Base-by-base conservation (phyloP, 1,140 invertebrate genomes). In the Aphis craccivora region DNA sequence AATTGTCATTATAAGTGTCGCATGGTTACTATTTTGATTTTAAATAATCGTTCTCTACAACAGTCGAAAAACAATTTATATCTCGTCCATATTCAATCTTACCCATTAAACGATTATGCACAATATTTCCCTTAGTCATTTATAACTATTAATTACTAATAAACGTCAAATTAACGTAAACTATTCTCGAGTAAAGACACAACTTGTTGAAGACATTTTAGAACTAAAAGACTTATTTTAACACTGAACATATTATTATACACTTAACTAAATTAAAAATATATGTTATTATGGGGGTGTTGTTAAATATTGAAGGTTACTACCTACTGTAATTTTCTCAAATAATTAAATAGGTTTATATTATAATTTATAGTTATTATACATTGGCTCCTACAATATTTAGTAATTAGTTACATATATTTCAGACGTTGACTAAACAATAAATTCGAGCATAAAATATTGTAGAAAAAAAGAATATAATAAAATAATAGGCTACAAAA, bases 401-500 rank as follows among this genome's bases (percentile, higher is more conserved):
- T n/a, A 76, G 37, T 51, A 11, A 43, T 86, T n/a, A 76, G 37
- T 51, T n/a, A 8, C n/a, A 51, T 88, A 88, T 25, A 53, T 89
- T 89, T 25, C 11, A 25, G 45, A 23, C 25, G n/a, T 48, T 35
- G 51, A 20, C 87, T 53, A 37, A 53, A 89, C 30, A 60, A 60
- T 60, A 60, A 88, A 88, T 18, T 51, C n/a, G 25, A 51, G 18
- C 35, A 76, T 25, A 48, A 40, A 60, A 60, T 60, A 40, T 30
- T 90, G 11, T 90, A 40, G 23, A 60, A 30, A 60, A 7, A 90
- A 89, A 51, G 48, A 88, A 40, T 84, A 67, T 67, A 67, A 67
- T 40, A 84, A 37, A 89, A 89, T 51, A 89, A 89, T 53, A 43
- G 53, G 11, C 88, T 60, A 90, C 51, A 60, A 60, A 90, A 60